Percentiles rank a stretch among this genome's conserved stretches.
Conservation (phyloP, 2,888 invertebrate species). For the Mechanitis messenoides region DNA sequence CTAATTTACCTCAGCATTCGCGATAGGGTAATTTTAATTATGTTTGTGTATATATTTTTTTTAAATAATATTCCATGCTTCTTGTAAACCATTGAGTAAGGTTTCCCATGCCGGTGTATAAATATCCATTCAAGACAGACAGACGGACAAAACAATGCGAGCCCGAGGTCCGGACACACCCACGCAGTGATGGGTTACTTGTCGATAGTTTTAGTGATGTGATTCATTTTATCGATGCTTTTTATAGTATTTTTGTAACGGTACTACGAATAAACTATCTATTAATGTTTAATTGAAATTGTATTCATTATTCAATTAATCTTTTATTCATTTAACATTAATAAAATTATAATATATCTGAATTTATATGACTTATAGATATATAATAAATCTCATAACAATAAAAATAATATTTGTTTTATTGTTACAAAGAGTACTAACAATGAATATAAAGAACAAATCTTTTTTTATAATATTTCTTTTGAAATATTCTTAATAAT, state of each 20-base stretch:
- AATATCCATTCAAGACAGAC: slow-evolving; percentile 54
- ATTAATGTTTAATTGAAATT: no score
- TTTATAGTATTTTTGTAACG: background rate
- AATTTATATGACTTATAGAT: no score
- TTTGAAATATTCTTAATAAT: slow-evolving; percentile 11
- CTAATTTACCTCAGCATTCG: background rate
- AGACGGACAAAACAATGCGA: slow-evolving; percentile 72
- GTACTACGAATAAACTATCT: background rate
- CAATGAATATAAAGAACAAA: slow-evolving; percentile 6
- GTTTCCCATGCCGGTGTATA: slow-evolving; percentile 49
- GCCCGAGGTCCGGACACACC: slow-evolving; percentile 68
- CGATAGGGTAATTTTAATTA: background rate
- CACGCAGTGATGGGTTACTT: slow-evolving; percentile 46
- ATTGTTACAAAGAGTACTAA: background rate
- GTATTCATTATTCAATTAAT: background rate
- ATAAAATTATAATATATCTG: no score
- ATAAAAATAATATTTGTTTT: no score
- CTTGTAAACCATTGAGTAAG: slow-evolving; percentile 24
- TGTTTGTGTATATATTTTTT: background rate
- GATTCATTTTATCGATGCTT: slow-evolving; percentile 15
- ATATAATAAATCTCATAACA: no score
- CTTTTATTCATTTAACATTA: no score
- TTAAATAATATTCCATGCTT: background rate
- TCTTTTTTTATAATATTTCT: slow-evolving; percentile 16
- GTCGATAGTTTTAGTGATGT: slow-evolving; percentile 50